These are phyloP conservation scores for Pemphigus obesinymphae DNA, from an alignment of 1,140 invertebrate genomes.

Conservation along the genomic window DNA sequence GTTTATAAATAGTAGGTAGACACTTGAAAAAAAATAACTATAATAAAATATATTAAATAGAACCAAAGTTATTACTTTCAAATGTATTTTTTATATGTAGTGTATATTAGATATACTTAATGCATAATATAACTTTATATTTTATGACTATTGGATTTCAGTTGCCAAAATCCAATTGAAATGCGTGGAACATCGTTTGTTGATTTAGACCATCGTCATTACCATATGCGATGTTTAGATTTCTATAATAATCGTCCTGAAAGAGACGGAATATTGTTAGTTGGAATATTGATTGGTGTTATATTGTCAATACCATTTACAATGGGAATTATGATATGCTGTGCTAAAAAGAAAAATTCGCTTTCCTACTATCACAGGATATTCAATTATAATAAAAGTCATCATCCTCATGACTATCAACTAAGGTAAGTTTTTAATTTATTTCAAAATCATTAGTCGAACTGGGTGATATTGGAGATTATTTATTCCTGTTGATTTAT, in stretches of 20 bases:
- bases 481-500: too few species aligned
- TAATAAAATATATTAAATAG: too few species aligned
- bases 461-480: too few species aligned
- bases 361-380: constrained; percentile 20
- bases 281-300: constrained; percentile 63
- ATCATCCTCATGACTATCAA: not conserved
- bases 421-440: not conserved
- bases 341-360: constrained; percentile 4
- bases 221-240: constrained; percentile 60
- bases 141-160: constrained; percentile 29
- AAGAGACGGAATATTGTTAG: constrained; percentile 60
- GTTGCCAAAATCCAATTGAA: constrained; percentile 57
- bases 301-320: constrained; percentile 62
- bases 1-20: too few species aligned
- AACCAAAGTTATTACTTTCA: too few species aligned
- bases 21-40: too few species aligned
- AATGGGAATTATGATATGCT: constrained; percentile 54
- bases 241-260: constrained; percentile 59
- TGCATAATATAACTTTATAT: not conserved
- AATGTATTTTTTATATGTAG: too few species aligned
- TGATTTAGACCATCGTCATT: constrained; percentile 55
- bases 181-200: constrained; percentile 58
- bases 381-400: not conserved
- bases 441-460: too few species aligned
- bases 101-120: not conserved